Evolutionary conservation across 2,888 invertebrate genomes (phyloP), one percentile per base, ranked within the genome.

Genomic region (Tipula unca): DNA sequence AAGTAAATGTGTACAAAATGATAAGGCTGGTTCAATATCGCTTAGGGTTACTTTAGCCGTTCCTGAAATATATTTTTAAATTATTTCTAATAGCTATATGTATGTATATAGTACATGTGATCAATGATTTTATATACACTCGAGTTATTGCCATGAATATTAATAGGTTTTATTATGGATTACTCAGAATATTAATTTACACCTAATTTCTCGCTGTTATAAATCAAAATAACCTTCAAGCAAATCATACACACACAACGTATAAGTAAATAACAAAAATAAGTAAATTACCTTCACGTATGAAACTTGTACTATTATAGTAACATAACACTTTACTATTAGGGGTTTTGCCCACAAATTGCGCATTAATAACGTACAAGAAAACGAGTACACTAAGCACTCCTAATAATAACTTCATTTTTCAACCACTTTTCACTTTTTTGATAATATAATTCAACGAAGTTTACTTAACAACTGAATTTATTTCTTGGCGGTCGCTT

Each of bases 1-100:
- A 29, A 96, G 91, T 87, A 96, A 89, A 89, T 96, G 96, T 0
- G 95, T 94, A 91, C 96, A 97, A 90, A 95, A 94, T 35, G 94
- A 92, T 29, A 96, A 90, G 0, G 95, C 96, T 0, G 95, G 94
- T 87, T 94, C 95, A 89, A 96, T 88, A 89, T 96, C 96, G 82
- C 92, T 90, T 0, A 95, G 90, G 89, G 94, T 93, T 90, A 96
- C 94, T 89, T 96, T 96, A 84, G 95, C 95, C 90, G 95, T 94
- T 88, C 95, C 96, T 96, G 91, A 88, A 90, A 36, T 8, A 36
- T 87, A 88, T 89, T n/a, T n/a, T n/a, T n/a, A n/a, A n/a, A n/a
- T n/a, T n/a, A n/a, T n/a, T n/a, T n/a, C n/a, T n/a, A n/a, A n/a
- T n/a, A n/a, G n/a, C n/a, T n/a, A 36, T 36, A 36, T 36, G 20